These are phyloP conservation scores for Horisme vitalbata DNA, from an alignment of 2,888 invertebrate species.

Conservation along the genomic window DNA sequence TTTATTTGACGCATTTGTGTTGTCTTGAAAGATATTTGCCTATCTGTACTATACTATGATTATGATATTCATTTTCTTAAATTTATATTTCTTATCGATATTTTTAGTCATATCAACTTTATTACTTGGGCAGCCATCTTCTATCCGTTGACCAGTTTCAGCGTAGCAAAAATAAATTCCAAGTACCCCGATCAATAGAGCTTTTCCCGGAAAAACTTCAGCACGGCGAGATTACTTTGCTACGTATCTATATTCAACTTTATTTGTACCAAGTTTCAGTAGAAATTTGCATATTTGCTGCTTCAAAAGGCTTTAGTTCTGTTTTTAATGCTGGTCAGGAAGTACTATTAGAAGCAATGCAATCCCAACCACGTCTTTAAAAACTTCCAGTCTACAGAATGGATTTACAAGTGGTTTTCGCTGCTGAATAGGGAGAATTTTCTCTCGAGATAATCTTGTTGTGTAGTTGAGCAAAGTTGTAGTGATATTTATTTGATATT, in stretches of 20 bases:
- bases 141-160: too few species aligned
- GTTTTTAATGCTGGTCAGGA: neutral
- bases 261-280: conserved; percentile 2
- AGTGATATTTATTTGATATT: neutral
- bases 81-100: too few species aligned
- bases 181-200: conserved; percentile 12
- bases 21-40: too few species aligned
- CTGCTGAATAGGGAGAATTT: neutral
- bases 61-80: too few species aligned
- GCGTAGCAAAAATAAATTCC: neutral
- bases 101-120: too few species aligned
- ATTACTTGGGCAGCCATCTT: neutral
- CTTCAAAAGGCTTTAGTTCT: neutral
- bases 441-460: neutral
- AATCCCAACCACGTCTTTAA: too few species aligned
- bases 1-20: too few species aligned
- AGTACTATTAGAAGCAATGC: too few species aligned
- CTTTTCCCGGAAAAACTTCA: conserved; percentile 7
- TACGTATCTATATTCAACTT: neutral
- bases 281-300: neutral
- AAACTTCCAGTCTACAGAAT: neutral
- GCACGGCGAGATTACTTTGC: neutral
- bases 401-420: neutral
- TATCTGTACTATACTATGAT: too few species aligned
- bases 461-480: neutral